Base-by-base conservation (phyloP, 2,113 vertebrate genomes). In the Cyprinus carpio region DNA sequence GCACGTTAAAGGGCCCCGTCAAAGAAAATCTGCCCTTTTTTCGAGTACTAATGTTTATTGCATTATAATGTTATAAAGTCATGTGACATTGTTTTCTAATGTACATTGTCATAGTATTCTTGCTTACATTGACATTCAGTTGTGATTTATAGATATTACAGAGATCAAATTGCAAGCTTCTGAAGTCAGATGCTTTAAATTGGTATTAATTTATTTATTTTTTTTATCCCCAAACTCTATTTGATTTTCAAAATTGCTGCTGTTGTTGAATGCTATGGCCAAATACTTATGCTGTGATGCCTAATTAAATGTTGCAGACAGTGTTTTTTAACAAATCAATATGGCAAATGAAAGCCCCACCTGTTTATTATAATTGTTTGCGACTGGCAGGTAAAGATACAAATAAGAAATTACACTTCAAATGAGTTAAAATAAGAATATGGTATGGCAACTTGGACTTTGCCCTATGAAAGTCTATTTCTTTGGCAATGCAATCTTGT, bases 111-210 rank as follows among this genome's bases (percentile, higher is more conserved):
- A 20, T 88, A 89, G 89, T 81, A 80, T 85, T 82, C 71, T 56
- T 88, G 43, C 31, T 87, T 77, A 87, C 77, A 83, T 88, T 54
- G 54, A 81, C 69, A 85, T 72, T 86, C 78, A 58, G 88, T 86
- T 88, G 91, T 92, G 87, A 93, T 91, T 89, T 87, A 77, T 81
- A 86, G 69, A 37, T 40, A 40, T 40, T 40, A 6, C 37, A 40
- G 37, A 40, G 37, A 40, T 40, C 37, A 40, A 40, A 40, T 40
- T 40, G 37, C 6, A 40, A 40, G 37, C 37, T 40, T 40, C 37
- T 40, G 37, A 40, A 40, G 71, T 86, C 86, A 84, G 90, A 91
- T 76, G 86, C 71, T 91, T 91, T 91, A 93, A 87, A 88, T 88
- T 77, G 85, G 82, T 90, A 91, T 87, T 90, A 90, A 88, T 85